Evolutionary conservation across 2,888 invertebrate species (phyloP).

Genomic region (Eupithecia pulchellata): DNA sequence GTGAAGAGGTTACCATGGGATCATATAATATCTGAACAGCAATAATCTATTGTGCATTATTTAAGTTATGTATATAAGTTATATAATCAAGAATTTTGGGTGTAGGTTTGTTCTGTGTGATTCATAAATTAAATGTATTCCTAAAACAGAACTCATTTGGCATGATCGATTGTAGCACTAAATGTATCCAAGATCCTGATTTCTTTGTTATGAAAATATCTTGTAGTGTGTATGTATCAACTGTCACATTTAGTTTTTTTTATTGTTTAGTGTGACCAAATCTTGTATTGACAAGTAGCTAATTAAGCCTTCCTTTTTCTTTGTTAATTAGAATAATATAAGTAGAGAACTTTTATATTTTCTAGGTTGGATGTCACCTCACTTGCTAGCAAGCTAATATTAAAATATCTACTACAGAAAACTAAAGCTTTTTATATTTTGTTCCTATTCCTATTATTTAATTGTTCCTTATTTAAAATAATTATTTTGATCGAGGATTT

Average conservation of each 20-base stretch:
- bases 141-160: neutral
- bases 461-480: neutral
- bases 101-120: no score
- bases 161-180: neutral
- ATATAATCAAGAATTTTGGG: neutral
- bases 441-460: neutral
- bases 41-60: conserved; percentile 1
- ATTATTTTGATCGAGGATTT: no score
- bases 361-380: neutral
- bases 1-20: conserved; percentile 8
- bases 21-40: conserved; percentile 1
- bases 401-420: neutral
- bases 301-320: neutral
- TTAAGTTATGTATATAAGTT: neutral
- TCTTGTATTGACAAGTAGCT: neutral
- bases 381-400: neutral
- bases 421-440: neutral
- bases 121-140: neutral
- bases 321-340: neutral
- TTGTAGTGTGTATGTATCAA: no score
- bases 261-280: neutral
- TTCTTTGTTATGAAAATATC: no score
- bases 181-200: no score
- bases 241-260: no score
- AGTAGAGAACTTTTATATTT: neutral